Base-by-base conservation (phyloP, 2,113 vertebrate species). In the Lanius collurio region DNA sequence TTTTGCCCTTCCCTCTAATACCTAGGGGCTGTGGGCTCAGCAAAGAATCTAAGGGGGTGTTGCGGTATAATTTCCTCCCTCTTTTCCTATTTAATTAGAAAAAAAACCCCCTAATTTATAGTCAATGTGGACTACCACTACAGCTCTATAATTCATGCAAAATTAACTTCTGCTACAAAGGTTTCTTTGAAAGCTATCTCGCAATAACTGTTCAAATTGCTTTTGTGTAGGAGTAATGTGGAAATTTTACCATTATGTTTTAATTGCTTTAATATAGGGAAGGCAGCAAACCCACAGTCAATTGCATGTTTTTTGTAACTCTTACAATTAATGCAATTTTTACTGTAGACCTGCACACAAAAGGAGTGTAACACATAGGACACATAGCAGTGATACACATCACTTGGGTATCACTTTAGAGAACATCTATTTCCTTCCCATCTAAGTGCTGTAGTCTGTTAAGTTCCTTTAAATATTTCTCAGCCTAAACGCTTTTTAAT, bases 241-340 rank as follows among this genome's bases (percentile, higher is more conserved):
- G 49, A 90, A 90, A 67, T 64, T 28, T 89, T 91, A 59, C 28
- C 13, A 49, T 82, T 76, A 37, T 83, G 15, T 50, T 95, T 95
- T 92, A 95, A 93, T 94, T 87, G 44, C 44, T 82, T 96, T 75
- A 57, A 83, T 91, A 64, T 33, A 82, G 71, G 9, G 15, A 75
- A 93, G 19, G 39, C n/a, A 79, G 16, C 21, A 73, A 93, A 96
- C 26, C 0, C 46, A 67, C 10, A 75, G 31, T 39, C 28, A 87
- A 30, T 76, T 67, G 14, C 20, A 15, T 86, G 16, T 26, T 65
- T 80, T 90, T 92, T 60, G 24, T 80, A 21, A 22, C n/a, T 84
- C 24, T 80, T 77, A 69, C 21, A 56, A 67, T 56, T 50, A 63
- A 35, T n/a, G 30, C 19, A 30, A 57, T 65, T 76, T 91, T 80